phyloP scores from a whole-genome alignment of 2,888 invertebrate species.

The Athetis lepigone region DNA sequence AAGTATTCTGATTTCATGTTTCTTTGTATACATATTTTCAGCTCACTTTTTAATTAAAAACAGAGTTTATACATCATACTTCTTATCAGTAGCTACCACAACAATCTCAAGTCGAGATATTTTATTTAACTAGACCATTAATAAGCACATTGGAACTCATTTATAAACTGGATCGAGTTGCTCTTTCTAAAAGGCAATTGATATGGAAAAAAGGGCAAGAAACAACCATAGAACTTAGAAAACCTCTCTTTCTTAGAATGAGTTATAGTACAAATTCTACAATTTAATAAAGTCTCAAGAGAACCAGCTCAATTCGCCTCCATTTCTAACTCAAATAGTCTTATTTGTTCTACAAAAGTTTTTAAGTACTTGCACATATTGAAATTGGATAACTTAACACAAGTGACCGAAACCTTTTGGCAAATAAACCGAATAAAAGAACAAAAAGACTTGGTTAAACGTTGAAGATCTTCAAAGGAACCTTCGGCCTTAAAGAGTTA shows the following conservation, averaged over 20 bases:
- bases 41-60: too few relatives aligned
- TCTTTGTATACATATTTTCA: too few relatives aligned
- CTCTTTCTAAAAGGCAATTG: too few relatives aligned
- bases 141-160: too few relatives aligned
- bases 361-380: slow-evolving; percentile 38
- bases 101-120: too few relatives aligned
- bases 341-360: slow-evolving; percentile 20
- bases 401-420: slow-evolving; percentile 49
- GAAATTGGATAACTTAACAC: slow-evolving; percentile 57
- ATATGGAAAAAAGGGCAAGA: too few relatives aligned
- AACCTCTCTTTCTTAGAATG: too few relatives aligned
- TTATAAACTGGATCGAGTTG: too few relatives aligned
- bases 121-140: too few relatives aligned
- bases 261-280: neutral
- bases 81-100: too few relatives aligned
- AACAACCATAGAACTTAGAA: neutral
- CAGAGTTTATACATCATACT: too few relatives aligned
- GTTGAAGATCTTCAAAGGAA: slow-evolving; percentile 43
- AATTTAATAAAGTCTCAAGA: slow-evolving; percentile 9
- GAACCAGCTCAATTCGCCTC: slow-evolving; percentile 22
- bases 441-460: slow-evolving; percentile 41
- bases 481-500: slow-evolving; percentile 46
- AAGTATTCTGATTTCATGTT: too few relatives aligned
- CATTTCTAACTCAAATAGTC: slow-evolving; percentile 17
- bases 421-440: slow-evolving; percentile 51